Evolutionary conservation across 2,113 vertebrate species (phyloP).

Genomic region (Chamaea fasciata): DNA sequence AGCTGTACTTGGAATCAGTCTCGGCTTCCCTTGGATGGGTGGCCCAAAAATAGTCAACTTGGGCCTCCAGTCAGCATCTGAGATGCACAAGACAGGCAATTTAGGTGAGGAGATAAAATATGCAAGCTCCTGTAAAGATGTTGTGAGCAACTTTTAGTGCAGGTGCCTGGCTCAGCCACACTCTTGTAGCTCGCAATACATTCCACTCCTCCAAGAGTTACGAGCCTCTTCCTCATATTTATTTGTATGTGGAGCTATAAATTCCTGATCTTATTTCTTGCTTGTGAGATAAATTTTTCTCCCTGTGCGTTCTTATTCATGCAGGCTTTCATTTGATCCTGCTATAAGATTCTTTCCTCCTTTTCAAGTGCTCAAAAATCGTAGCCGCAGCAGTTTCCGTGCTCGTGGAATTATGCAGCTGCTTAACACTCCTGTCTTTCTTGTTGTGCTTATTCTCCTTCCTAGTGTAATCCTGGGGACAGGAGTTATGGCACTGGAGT

Average conservation of each 20-base stretch:
- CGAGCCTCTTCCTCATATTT: background rate
- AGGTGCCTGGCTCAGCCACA: background rate
- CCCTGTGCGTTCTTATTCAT: background rate
- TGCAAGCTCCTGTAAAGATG: background rate
- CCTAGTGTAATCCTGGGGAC: background rate
- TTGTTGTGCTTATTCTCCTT: background rate
- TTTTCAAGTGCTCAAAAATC: background rate
- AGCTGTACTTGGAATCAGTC: background rate
- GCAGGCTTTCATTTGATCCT: background rate
- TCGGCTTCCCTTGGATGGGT: background rate
- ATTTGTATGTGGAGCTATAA: background rate
- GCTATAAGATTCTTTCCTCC: background rate
- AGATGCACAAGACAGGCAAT: background rate
- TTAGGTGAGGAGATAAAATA: background rate
- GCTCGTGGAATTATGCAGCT: conserved; percentile 8
- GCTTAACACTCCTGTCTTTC: background rate
- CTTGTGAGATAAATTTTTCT: background rate
- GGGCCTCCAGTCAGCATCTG: background rate
- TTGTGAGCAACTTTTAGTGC: background rate
- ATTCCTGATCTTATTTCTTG: background rate
- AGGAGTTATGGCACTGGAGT: background rate
- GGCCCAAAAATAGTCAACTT: background rate
- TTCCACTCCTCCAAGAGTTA: background rate
- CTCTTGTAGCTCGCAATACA: background rate
- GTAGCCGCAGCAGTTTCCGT: background rate